A percentile compares a stretch with the other conserved stretches of the same genome.
These are phyloP conservation scores for Hippopotamus amphibius DNA, from an alignment of 2,113 vertebrate genomes.

Conservation along the genomic window DNA sequence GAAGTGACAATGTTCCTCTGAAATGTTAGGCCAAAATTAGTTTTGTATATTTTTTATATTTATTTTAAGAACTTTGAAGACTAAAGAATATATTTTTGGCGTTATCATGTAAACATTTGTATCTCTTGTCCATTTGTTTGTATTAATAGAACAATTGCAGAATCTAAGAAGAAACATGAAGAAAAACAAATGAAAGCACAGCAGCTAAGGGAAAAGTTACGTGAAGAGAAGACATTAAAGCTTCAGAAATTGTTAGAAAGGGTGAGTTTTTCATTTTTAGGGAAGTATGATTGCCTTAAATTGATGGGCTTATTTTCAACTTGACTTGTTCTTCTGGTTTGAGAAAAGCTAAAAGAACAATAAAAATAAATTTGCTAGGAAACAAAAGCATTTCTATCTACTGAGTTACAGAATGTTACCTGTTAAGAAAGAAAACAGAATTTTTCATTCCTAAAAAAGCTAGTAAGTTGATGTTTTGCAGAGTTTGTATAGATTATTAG, in stretches of 20 bases:
- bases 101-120: constrained; percentile 49
- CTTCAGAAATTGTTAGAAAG: constrained; percentile 98
- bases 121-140: constrained; percentile 69
- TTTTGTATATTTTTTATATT: constrained; percentile 39
- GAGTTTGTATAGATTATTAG: background rate
- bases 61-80: constrained; percentile 56
- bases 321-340: background rate
- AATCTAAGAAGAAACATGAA: constrained; percentile 99
- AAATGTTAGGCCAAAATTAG: background rate
- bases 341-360: background rate
- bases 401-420: background rate
- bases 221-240: constrained; percentile 98
- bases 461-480: constrained; percentile 1
- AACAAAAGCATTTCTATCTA: background rate
- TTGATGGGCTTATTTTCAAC: background rate
- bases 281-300: background rate
- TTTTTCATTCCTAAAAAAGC: background rate
- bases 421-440: background rate
- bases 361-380: constrained; percentile 8
- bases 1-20: constrained; percentile 25
- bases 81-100: background rate
- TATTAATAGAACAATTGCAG: constrained; percentile 96
- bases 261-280: constrained; percentile 87
- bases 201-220: constrained; percentile 97
- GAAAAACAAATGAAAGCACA: constrained; percentile 99